Evolutionary conservation across 1,140 invertebrate species (phyloP).

Genomic region (Drosophila punjabiensis): DNA sequence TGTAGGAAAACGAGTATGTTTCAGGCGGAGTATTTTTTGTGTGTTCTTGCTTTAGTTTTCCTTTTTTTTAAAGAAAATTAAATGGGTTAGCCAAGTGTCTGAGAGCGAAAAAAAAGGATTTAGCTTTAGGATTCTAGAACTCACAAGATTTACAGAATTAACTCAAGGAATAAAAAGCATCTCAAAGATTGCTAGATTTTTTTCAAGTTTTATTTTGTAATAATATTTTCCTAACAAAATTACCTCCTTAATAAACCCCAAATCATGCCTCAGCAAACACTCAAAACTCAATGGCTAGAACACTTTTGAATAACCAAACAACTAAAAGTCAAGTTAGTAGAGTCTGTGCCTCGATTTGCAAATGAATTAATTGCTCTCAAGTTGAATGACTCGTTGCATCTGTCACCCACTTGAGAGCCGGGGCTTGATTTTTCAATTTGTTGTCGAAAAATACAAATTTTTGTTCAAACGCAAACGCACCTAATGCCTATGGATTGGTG

Average conservation of each 20-base stretch:
- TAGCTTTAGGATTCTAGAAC: constrained; percentile 2
- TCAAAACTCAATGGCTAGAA: constrained; percentile 1
- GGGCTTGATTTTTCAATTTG: constrained; percentile 50
- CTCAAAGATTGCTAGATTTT: neutral
- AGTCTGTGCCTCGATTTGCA: constrained; percentile 9
- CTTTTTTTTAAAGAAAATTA: neutral
- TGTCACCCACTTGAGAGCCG: constrained; percentile 48
- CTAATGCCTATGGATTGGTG: constrained; percentile 75
- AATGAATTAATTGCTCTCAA: constrained; percentile 46
- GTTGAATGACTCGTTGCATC: constrained; percentile 70
- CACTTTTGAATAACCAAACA: constrained; percentile 8
- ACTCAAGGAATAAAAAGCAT: neutral
- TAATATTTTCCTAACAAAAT: neutral
- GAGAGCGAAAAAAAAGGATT: constrained; percentile 36
- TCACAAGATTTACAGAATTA: neutral
- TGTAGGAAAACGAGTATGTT: constrained; percentile 48
- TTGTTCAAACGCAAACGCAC: neutral
- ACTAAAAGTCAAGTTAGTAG: constrained; percentile 23
- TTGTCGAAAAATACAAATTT: constrained; percentile 65
- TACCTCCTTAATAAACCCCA: neutral
- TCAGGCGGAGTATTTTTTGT: constrained; percentile 22
- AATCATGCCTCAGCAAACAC: neutral
- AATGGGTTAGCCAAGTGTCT: constrained; percentile 48
- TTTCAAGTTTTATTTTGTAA: neutral
- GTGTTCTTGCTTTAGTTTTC: neutral